Evolutionary conservation across 2,797 vertebrate species (phyloP), one percentile per base, ranked within the genome.

Genomic region (Girardinus metallicus): DNA sequence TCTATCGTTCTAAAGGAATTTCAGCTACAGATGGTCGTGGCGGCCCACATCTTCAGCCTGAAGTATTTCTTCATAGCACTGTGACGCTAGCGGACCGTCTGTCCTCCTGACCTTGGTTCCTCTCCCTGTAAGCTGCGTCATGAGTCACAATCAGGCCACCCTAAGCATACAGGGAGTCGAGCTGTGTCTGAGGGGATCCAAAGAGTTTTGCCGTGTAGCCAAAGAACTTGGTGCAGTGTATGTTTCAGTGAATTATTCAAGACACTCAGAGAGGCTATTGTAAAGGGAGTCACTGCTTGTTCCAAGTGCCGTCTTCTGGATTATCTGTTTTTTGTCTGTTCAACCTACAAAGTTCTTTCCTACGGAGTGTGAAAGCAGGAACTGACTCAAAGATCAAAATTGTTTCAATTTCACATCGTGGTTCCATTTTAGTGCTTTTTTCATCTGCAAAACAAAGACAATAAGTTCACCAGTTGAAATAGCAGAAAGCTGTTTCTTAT

Each of bases 11-110:
- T 49, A 18, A 66, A 46, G 26, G 41, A 29, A 85, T 55, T 85
- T 85, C 62, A 51, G n/a, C 77, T 53, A 49, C 62, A 15, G n/a
- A 62, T 11, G 34, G 12, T 23, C 7, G 41, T 23, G 64, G 12
- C 31, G 4, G 51, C 68, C 77, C 41, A 70, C 5, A 31, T 91
- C 80, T 71, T 57, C 23, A 4, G 46, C 29, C 44, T 79, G 82
- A 87, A 87, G 73, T 60, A 85, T 91, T 89, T 93, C 81, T 80
- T 85, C 71, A 41, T 34, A 23, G 57, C 34, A 1, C 13, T 83
- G 79, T 86, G 79, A 88, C 75, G 73, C 81, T 79, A 77, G 79
- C 72, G 2, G n/a, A 46, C 71, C 62, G 62, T 74, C 60, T 77
- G 68, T 36, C 6, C 1, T 82, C 5, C 1, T 82, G 81, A 88